Percentiles rank a stretch among this genome's conserved stretches.
Evolutionary conservation across 1,140 invertebrate genomes (phyloP).

Genomic region (Ceratina calcarata): DNA sequence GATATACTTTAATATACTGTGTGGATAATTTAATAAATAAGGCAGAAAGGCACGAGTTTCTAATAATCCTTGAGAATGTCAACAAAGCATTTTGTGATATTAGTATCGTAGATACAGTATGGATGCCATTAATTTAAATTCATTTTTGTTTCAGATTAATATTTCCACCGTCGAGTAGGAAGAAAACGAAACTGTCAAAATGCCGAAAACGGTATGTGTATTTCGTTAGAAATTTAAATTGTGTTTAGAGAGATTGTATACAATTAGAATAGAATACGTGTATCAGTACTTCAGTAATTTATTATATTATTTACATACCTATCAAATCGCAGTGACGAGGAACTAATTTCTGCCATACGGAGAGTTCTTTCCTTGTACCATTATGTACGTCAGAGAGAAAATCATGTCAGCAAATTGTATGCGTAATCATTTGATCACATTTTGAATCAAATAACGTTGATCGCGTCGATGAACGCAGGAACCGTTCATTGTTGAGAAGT

Average conservation of each 20-base stretch:
- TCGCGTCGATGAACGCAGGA: background rate
- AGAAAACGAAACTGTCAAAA: constrained; percentile 69
- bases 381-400: no score
- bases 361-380: background rate
- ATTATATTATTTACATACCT: constrained; percentile 2
- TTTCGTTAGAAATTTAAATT: background rate
- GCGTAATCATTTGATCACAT: background rate
- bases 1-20: no score
- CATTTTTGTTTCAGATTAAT: constrained; percentile 71
- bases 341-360: background rate
- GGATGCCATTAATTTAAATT: constrained; percentile 20
- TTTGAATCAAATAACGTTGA: background rate
- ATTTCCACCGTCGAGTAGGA: constrained; percentile 32
- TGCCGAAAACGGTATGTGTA: constrained; percentile 76
- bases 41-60: no score
- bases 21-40: no score
- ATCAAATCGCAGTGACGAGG: background rate
- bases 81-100: background rate
- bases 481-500: constrained; percentile 4
- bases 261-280: background rate
- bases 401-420: no score
- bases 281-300: no score
- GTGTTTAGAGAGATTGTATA: background rate
- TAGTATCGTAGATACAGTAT: background rate
- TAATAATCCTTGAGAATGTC: background rate